These are phyloP conservation scores for Idris sp. DNA, from an alignment of 1,140 invertebrate species.

Conservation along the genomic window DNA sequence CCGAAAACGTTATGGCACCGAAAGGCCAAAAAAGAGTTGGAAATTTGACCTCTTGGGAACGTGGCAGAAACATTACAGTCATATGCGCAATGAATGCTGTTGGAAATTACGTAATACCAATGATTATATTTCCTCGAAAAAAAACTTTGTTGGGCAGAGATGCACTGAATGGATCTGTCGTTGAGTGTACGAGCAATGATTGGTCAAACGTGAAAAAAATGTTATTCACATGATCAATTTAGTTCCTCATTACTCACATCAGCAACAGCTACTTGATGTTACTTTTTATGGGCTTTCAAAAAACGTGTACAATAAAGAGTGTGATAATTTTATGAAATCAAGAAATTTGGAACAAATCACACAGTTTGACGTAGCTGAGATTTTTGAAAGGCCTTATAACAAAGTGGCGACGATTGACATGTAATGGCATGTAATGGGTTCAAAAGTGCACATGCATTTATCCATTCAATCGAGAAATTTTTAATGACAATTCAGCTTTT, in stretches of 20 bases:
- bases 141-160: conserved; percentile 60
- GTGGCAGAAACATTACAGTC: neutral
- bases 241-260: neutral
- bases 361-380: neutral
- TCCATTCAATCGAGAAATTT: too few species aligned
- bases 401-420: neutral
- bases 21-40: neutral
- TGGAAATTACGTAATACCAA: neutral
- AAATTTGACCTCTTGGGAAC: neutral
- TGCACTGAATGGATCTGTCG: conserved; percentile 64
- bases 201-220: conserved; percentile 56
- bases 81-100: neutral
- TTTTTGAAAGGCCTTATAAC: neutral
- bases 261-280: neutral
- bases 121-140: conserved; percentile 22
- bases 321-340: neutral
- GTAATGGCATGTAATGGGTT: neutral
- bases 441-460: neutral
- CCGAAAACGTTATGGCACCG: too few species aligned
- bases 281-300: neutral
- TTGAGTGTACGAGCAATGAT: conserved; percentile 65
- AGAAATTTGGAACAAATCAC: neutral
- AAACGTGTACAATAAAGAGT: neutral
- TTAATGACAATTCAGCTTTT: too few species aligned
- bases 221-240: neutral